These are phyloP conservation scores for Diploptera punctata DNA, from an alignment of 2,888 invertebrate species.

Conservation along the genomic window DNA sequence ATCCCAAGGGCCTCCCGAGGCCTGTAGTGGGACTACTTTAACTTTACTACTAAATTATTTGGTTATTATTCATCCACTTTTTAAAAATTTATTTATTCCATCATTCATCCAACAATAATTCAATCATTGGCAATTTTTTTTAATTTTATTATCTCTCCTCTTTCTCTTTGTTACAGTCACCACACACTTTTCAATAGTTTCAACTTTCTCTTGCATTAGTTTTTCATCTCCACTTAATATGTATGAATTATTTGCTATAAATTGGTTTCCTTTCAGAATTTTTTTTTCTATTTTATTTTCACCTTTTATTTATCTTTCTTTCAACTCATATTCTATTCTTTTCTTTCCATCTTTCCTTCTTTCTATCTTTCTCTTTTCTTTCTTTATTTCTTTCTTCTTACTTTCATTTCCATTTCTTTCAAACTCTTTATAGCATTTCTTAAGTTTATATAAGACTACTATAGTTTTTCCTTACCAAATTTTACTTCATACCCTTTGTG, in stretches of 20 bases:
- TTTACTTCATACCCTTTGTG: too few species aligned
- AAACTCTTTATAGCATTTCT: not conserved
- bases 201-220: not conserved
- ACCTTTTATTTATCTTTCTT: not conserved
- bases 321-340: not conserved
- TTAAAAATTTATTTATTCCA: not conserved
- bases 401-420: not conserved
- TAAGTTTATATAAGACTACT: too few species aligned
- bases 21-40: too few species aligned
- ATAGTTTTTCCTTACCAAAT: too few species aligned
- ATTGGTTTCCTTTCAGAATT: not conserved
- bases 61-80: not conserved
- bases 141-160: not conserved
- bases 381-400: not conserved
- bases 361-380: not conserved
- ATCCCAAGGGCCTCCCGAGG: too few species aligned
- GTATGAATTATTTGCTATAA: not conserved
- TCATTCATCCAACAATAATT: not conserved
- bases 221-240: not conserved
- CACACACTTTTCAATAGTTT: not conserved
- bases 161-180: too few species aligned
- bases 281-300: not conserved
- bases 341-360: not conserved
- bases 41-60: too few species aligned
- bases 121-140: not conserved